Conservation (phyloP, 2,797 vertebrate species). For the Paratrypauchen microcephalus region DNA sequence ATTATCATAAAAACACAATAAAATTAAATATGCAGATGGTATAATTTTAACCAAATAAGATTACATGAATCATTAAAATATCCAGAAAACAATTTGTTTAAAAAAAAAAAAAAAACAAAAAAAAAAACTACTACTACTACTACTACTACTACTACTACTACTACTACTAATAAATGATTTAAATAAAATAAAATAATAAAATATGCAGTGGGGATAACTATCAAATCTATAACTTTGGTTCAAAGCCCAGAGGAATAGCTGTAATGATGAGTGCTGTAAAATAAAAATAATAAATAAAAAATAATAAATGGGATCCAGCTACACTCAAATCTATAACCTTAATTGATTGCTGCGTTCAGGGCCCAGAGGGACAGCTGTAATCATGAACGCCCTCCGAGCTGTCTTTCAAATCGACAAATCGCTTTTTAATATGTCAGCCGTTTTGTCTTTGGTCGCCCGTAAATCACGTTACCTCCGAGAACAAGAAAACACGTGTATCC, state of each 20-base stretch:
- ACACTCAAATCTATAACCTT: slow-evolving; percentile 4
- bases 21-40: too few relatives aligned
- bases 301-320: not conserved
- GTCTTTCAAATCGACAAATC: slow-evolving; percentile 15
- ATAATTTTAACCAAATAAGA: not conserved
- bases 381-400: slow-evolving; percentile 16
- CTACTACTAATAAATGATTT: slow-evolving; percentile 1
- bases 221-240: slow-evolving; percentile 9
- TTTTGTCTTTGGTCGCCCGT: slow-evolving; percentile 14
- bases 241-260: not conserved
- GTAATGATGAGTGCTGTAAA: slow-evolving; percentile 17
- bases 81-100: too few relatives aligned
- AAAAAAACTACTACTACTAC: not conserved
- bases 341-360: slow-evolving; percentile 18
- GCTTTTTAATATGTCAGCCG: slow-evolving; percentile 1
- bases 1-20: too few relatives aligned
- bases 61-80: not conserved
- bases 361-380: slow-evolving; percentile 8
- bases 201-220: slow-evolving; percentile 20
- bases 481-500: slow-evolving; percentile 9
- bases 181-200: slow-evolving; percentile 11
- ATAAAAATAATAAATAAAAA: too few relatives aligned
- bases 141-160: not conserved
- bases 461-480: slow-evolving; percentile 7
- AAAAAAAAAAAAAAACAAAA: slow-evolving; percentile 9